Base-by-base conservation (phyloP, 1,140 invertebrate genomes). In the Stenopsyche tienmushanensis region DNA sequence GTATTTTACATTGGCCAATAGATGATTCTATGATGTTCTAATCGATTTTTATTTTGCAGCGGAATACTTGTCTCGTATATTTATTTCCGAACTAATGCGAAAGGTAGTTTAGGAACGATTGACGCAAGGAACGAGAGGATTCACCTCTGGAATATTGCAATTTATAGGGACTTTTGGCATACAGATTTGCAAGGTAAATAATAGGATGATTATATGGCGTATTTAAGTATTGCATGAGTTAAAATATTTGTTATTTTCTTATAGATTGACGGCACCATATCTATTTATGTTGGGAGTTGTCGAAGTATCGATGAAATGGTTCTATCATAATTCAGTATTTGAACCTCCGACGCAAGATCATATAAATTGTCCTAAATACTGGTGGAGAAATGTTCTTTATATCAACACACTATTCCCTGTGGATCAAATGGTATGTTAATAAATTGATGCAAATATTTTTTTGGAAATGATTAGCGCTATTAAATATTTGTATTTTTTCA, bases 361-460 rank as follows among this genome's bases (percentile, higher is more conserved):
- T 73, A 80, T 86, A 15, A 93, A 90, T 72, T 93, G 91, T 72
- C 88, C 88, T 1, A 84, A 90, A 65, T 92, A 91, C 75, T 93
- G 91, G 91, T 93, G 91, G 91, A 83, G 91, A 50, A 93, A 93
- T 76, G 77, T 91, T 5, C 79, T 93, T 0, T 93, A 92, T 70
- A 91, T 93, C 70, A 93, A 93, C 73, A 93, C 91, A 0, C 77
- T 92, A 8, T 93, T 90, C 72, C 90, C 91, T 0, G 88, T 90
- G n/a, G 86, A 91, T 44, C 86, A 93, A 76, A 93, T 92, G 90
- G 90, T 92, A 75, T 82, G 77, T 74, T 5, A 18, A 49, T 18
- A 49, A 49, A 5, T 49, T 9, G 23, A 49, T 49, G 23, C 18
- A 45, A 7, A 39, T 39, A 39, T 39, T n/a, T n/a, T n/a, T n/a